Evolutionary conservation across 2,888 invertebrate genomes (phyloP), one percentile per base, ranked within the genome.

Genomic region (Noctua pronuba): DNA sequence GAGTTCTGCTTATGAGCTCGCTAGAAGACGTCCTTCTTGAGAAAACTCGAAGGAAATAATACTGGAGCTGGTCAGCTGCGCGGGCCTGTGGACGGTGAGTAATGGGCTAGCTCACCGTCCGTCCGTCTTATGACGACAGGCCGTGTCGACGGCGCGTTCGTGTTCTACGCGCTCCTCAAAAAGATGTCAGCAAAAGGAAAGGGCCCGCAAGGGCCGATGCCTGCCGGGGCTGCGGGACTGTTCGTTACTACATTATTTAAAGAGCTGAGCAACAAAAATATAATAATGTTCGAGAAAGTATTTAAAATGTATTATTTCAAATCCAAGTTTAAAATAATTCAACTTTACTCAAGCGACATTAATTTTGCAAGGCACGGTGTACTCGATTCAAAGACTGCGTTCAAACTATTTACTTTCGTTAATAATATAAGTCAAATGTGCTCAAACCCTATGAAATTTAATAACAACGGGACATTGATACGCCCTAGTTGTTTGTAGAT

Each of bases 381-480:
- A 31, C 49, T 64, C 41, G 76, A 83, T 79, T 66, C 60, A 49
- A 71, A 73, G 38, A 41, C 64, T 79, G 85, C 64, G 31, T 76
- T 49, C 64, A 67, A 76, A 80, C 77, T 75, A 79, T 76, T 78
- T 75, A 76, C 85, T 78, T 85, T 71, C 46, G 73, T 58, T 64
- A 52, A 49, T 67, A 64, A 31, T 24, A 80, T 68, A 68, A 64
- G 35, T 75, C 65, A 75, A 79, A 68, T 60, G 31, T 75, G 66
- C 72, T 72, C 72, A 80, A 76, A 82, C 31, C 83, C 83, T 84
- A 87, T 87, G 86, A 88, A 88, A 89, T 86, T 88, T 83, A 88
- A 90, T 85, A 88, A 73, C 79, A 91, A 92, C 91, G 91, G 91
- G 78, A 89, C 86, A 83, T 58, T 38, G 90, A 88, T 83, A 85